These are phyloP conservation scores for Drosophila athabasca DNA, from an alignment of 1,140 invertebrate genomes.

Conservation along the genomic window DNA sequence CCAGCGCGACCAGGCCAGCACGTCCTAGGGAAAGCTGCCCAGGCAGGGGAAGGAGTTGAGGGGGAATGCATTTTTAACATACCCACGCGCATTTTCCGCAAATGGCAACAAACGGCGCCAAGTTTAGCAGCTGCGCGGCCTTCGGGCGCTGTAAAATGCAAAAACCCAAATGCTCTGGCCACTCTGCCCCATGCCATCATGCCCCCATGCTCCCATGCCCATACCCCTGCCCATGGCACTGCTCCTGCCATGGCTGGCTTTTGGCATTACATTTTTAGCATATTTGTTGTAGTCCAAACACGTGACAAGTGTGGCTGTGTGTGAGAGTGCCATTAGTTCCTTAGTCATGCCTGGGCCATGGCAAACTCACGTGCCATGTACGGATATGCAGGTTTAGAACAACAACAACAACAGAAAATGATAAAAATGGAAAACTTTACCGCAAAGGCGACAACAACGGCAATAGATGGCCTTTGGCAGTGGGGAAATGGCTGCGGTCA, in stretches of 20 bases:
- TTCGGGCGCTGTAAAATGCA: slow-evolving; percentile 67
- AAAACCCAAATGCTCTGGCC: slow-evolving; percentile 45
- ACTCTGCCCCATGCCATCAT: too few relatives aligned
- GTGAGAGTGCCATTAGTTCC: slow-evolving; percentile 68
- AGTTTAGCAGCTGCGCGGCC: slow-evolving; percentile 77
- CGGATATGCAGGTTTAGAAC: slow-evolving; percentile 42
- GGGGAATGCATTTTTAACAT: slow-evolving; percentile 77
- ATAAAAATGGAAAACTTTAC: slow-evolving; percentile 56
- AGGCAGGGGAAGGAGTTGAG: background rate
- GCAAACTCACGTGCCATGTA: slow-evolving; percentile 70
- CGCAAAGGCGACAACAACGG: slow-evolving; percentile 56
- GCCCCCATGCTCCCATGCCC: too few relatives aligned
- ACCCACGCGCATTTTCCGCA: slow-evolving; percentile 73
- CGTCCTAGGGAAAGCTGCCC: slow-evolving; percentile 20
- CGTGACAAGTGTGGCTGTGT: slow-evolving; percentile 56
- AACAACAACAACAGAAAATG: slow-evolving; percentile 5
- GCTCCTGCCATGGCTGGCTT: slow-evolving; percentile 43
- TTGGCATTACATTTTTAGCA: slow-evolving; percentile 80
- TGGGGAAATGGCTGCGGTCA: slow-evolving; percentile 46
- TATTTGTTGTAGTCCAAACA: slow-evolving; percentile 80
- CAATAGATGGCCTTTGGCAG: slow-evolving; percentile 39
- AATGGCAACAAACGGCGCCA: slow-evolving; percentile 80
- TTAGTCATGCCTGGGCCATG: slow-evolving; percentile 67
- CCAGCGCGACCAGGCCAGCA: slow-evolving; percentile 11
- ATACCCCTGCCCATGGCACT: background rate